These are phyloP conservation scores for Prunella fulvescens DNA, from an alignment of 2,113 vertebrate species.

Conservation along the genomic window DNA sequence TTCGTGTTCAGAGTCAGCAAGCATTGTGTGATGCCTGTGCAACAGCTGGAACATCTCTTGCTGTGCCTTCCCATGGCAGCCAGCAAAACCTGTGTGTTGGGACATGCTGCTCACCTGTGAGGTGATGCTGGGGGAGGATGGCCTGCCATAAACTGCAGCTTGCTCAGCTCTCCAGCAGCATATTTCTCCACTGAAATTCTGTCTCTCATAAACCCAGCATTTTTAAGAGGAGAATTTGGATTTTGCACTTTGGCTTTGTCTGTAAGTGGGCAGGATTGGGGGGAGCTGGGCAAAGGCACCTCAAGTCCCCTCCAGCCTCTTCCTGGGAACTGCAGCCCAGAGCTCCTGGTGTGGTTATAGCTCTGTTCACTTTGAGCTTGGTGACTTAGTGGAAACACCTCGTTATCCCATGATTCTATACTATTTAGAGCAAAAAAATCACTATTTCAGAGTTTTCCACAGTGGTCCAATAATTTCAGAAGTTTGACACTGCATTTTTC, in stretches of 20 bases:
- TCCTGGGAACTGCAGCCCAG: neutral
- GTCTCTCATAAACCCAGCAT: neutral
- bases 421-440: neutral
- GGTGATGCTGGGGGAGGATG: neutral
- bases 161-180: neutral
- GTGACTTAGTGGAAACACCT: neutral
- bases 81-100: neutral
- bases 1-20: neutral
- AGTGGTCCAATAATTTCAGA: neutral
- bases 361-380: neutral
- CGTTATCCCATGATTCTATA: neutral
- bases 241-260: neutral
- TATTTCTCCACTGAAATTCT: neutral
- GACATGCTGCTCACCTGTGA: neutral
- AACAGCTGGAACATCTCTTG: neutral
- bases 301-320: neutral
- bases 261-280: fast-evolving
- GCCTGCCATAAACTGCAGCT: neutral
- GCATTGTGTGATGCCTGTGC: neutral
- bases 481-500: neutral
- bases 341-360: neutral
- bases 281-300: neutral
- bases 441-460: neutral
- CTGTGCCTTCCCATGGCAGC: neutral
- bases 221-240: neutral